A percentile compares a stretch with the other conserved stretches of the same genome.
These are phyloP conservation scores for Cariama cristata DNA, from an alignment of 2,113 vertebrate genomes.

Conservation along the genomic window DNA sequence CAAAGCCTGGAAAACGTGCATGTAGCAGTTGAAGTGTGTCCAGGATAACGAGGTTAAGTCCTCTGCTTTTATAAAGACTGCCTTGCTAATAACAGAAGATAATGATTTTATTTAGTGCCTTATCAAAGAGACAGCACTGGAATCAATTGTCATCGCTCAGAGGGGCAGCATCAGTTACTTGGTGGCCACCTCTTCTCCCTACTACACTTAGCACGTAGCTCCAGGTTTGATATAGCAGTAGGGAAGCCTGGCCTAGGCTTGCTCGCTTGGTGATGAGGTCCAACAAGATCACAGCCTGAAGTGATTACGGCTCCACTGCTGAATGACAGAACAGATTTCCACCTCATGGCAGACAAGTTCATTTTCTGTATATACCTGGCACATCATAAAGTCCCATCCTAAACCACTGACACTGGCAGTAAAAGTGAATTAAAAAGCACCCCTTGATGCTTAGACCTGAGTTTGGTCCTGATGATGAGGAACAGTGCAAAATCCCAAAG, in stretches of 20 bases:
- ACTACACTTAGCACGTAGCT: rapidly evolving
- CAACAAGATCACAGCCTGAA: neutral
- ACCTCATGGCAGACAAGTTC: neutral
- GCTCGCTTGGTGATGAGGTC: rapidly evolving
- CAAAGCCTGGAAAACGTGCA: neutral
- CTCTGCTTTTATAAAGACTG: neutral
- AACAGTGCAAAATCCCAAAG: neutral
- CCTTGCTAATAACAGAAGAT: neutral
- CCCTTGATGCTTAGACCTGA: neutral
- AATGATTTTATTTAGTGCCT: neutral
- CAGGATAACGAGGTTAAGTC: neutral
- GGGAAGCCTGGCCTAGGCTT: neutral
- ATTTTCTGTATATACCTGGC: neutral
- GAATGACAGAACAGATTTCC: neutral
- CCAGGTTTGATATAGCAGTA: rapidly evolving
- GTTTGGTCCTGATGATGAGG: neutral
- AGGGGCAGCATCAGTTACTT: neutral
- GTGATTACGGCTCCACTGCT: neutral
- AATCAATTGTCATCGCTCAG: neutral
- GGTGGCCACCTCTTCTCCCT: neutral
- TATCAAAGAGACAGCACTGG: neutral
- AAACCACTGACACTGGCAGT: neutral
- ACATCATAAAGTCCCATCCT: neutral
- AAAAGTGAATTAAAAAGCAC: neutral
- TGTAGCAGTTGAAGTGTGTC: neutral